phyloP scores from a whole-genome alignment of 2,113 vertebrate genomes.

The Catharus fuscescens region DNA sequence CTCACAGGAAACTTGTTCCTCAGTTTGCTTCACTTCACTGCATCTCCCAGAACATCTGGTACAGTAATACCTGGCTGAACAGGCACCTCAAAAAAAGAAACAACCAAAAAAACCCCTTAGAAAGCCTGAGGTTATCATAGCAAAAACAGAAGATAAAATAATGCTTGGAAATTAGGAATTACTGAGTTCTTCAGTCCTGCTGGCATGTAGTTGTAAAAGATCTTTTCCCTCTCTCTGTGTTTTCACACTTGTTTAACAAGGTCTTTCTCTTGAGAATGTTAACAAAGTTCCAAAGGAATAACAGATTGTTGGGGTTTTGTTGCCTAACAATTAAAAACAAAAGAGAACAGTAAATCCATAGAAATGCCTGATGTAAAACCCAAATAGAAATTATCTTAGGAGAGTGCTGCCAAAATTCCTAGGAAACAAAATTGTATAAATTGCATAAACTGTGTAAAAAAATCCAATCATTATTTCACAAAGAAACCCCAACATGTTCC shows the following conservation, averaged over 20 bases:
- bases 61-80: not conserved
- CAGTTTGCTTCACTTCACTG: not conserved
- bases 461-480: not conserved
- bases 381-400: not conserved
- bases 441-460: not conserved
- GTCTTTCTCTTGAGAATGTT: not conserved
- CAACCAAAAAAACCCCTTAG: not conserved
- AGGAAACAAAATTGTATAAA: not conserved
- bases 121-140: not conserved
- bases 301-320: rapidly evolving
- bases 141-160: not conserved
- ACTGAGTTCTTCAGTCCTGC: not conserved
- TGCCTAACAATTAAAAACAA: not conserved
- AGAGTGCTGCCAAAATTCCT: not conserved
- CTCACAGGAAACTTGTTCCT: not conserved
- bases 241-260: not conserved
- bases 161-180: not conserved
- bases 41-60: not conserved
- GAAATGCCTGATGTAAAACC: not conserved
- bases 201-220: not conserved
- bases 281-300: not conserved
- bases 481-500: not conserved
- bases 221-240: not conserved
- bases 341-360: not conserved
- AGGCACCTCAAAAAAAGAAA: not conserved